These are phyloP conservation scores for Danio albolineatus DNA, from an alignment of 2,797 vertebrate genomes.

Conservation along the genomic window DNA sequence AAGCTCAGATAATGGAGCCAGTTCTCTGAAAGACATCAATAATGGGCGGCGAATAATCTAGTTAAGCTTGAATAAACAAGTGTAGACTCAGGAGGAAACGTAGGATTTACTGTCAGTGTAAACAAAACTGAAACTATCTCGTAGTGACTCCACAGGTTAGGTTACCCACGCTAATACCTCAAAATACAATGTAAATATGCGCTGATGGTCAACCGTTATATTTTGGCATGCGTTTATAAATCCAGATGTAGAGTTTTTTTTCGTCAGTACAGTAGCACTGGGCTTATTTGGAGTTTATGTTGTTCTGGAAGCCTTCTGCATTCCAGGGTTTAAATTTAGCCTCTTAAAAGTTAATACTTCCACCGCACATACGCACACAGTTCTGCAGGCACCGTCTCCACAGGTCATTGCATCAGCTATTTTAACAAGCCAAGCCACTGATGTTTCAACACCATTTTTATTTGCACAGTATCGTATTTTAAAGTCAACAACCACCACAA, in stretches of 20 bases:
- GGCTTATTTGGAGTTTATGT: conserved; percentile 82
- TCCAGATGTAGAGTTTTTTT: conserved; percentile 50
- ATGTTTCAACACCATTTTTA: conserved; percentile 77
- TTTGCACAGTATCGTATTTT: conserved; percentile 70
- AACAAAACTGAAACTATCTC: conserved; percentile 2
- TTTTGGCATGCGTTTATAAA: conserved; percentile 38
- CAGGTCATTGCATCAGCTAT: conserved; percentile 64
- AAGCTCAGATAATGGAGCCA: not conserved
- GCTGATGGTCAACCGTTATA: not conserved
- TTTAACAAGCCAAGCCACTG: conserved; percentile 60
- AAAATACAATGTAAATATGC: not conserved
- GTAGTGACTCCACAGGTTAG: not conserved
- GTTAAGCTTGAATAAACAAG: conserved; percentile 1
- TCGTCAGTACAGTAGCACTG: conserved; percentile 54
- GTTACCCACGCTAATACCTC: not conserved
- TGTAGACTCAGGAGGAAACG: not conserved
- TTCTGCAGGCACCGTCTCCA: conserved; percentile 68
- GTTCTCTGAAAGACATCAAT: not conserved
- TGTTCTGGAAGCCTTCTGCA: conserved; percentile 78
- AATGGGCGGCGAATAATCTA: not conserved
- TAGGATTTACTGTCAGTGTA: not conserved
- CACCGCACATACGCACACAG: conserved; percentile 69
- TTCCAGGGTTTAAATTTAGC: conserved; percentile 84
- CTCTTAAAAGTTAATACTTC: conserved; percentile 83
- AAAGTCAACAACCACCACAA: conserved; percentile 61